phyloP scores from a whole-genome alignment of 2,113 vertebrate genomes.

The Clupea harengus region DNA sequence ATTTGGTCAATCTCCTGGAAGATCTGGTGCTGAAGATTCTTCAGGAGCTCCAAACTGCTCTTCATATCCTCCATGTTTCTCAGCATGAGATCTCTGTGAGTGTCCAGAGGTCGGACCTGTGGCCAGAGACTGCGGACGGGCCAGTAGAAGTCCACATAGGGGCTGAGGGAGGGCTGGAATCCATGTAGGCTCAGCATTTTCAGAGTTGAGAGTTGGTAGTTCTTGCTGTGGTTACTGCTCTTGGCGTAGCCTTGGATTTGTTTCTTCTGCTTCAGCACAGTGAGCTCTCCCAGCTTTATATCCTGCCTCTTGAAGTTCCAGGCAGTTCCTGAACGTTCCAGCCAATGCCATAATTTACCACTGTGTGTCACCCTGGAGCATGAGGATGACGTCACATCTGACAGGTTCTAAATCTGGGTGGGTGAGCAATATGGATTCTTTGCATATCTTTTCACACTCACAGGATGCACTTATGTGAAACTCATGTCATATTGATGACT shows the following conservation, averaged over 20 bases:
- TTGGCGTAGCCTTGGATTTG: background rate
- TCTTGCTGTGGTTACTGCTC: background rate
- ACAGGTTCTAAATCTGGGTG: too few relatives aligned
- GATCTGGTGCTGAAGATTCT: background rate
- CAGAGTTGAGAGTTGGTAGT: background rate
- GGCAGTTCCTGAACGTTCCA: background rate
- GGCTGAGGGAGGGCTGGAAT: too few relatives aligned
- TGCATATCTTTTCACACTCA: too few relatives aligned
- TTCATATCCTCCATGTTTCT: background rate
- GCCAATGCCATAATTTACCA: background rate
- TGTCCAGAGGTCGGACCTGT: too few relatives aligned
- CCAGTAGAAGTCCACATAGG: too few relatives aligned
- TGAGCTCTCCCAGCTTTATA: background rate
- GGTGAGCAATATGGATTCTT: too few relatives aligned
- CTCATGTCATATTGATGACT: too few relatives aligned
- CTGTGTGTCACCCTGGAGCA: background rate
- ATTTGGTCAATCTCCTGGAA: background rate
- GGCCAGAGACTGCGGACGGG: too few relatives aligned
- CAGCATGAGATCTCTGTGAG: too few relatives aligned
- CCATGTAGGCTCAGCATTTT: slow-evolving; percentile 30
- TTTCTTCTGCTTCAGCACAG: background rate
- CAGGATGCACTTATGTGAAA: too few relatives aligned
- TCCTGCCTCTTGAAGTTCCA: background rate
- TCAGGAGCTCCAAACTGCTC: slow-evolving; percentile 13
- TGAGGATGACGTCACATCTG: too few relatives aligned